Base-by-base conservation (phyloP, 2,888 invertebrate genomes). In the Thecophora atra region DNA sequence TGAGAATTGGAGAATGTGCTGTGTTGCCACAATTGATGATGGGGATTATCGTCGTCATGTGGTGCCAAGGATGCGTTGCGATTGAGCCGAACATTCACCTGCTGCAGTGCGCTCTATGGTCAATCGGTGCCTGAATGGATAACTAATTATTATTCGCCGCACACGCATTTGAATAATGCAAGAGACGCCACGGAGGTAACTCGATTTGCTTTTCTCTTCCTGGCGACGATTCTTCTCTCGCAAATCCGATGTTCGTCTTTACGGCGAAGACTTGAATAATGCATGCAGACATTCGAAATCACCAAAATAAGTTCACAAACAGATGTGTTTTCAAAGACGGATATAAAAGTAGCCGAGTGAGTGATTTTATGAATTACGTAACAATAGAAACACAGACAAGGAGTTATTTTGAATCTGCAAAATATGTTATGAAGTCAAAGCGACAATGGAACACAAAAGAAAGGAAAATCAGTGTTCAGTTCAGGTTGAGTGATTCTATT, bases 121-220 rank as follows among this genome's bases (percentile, higher is more conserved):
- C 54, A n/a, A n/a, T 47, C 28, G 58, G 56, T 56, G 56, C 11
- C 56, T 56, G 24, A 6, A 21, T 56, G 13, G 56, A 28, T 26
- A 17, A 37, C 24, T 58, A 68, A 68, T 68, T 68, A 68, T 44
- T 68, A 68, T 68, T 56, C 68, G 68, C 52, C 4, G 56, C 68
- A 58, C 56, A 47, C 56, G 54, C 42, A 58, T 68, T 58, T 68
- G 68, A 68, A 68, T 68, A 68, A 68, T 68, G 37, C 68, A 68
- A 52, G 56, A 30, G n/a, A 19, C 30, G 42, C 44, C 24, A 26
- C 47, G 60, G 30, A 44, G 64, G 47, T 47, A 64, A 47, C 47
- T 47, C 47, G 47, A 64, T 64, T 64, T 64, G 19, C 64, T 47
- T 60, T 47, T 64, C 64, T 64, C 24, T 64, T 64, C 47, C 47